Percentiles rank a stretch among this genome's conserved stretches.
These are phyloP conservation scores for Pycnomerus fuliginosus DNA, from an alignment of 2,888 invertebrate genomes.

Conservation along the genomic window DNA sequence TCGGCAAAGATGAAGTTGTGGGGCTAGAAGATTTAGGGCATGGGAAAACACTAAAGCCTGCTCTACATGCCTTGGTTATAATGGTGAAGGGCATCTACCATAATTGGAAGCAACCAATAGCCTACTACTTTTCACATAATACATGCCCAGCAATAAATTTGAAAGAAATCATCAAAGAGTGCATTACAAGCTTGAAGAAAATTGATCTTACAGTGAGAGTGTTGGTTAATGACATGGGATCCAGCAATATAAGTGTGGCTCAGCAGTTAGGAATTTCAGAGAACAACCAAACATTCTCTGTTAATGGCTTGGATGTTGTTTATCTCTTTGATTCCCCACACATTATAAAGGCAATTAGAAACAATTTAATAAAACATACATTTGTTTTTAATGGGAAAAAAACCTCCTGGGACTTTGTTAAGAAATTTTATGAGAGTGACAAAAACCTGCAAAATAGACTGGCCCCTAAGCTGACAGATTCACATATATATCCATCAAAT, in stretches of 20 bases:
- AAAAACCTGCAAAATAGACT: conserved; percentile 9
- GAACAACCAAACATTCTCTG: conserved; percentile 23
- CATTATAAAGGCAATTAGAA: conserved; percentile 27
- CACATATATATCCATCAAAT: conserved; percentile 21
- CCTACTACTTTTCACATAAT: conserved; percentile 16
- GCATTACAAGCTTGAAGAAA: conserved; percentile 7
- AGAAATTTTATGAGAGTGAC: conserved; percentile 14
- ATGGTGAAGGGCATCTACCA: conserved; percentile 21
- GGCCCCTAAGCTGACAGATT: conserved; percentile 25
- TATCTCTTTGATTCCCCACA: conserved; percentile 31
- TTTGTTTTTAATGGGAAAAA: conserved; percentile 17
- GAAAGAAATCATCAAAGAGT: conserved; percentile 5
- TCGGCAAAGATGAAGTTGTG: conserved; percentile 15
- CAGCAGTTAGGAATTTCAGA: conserved; percentile 15
- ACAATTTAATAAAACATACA: conserved; percentile 23
- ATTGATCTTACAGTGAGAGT: conserved; percentile 20
- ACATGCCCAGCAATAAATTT: conserved; percentile 6
- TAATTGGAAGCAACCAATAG: conserved; percentile 27
- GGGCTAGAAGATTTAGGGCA: conserved; percentile 18
- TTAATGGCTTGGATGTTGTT: conserved; percentile 21
- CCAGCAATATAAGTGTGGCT: conserved; percentile 19
- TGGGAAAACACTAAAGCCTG: conserved; percentile 14
- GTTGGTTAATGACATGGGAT: conserved; percentile 20
- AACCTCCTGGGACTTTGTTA: conserved; percentile 23
- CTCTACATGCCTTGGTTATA: conserved; percentile 13